Conservation (phyloP, 1,140 invertebrate genomes). For the Drosophila sproati region DNA sequence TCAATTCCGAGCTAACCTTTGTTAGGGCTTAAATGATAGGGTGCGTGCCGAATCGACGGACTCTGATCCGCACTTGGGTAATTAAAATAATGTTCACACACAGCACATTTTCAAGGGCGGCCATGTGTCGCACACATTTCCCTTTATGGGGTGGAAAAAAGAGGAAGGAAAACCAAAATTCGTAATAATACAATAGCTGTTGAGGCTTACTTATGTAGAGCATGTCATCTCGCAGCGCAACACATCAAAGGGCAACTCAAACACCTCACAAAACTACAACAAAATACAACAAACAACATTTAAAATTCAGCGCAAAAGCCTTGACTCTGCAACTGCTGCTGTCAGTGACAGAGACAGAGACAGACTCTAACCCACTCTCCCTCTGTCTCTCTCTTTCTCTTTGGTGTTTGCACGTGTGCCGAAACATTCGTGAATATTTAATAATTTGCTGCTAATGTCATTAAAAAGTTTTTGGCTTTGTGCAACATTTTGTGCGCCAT, state of each 20-base stretch:
- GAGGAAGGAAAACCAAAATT: constrained; percentile 12
- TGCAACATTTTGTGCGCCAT: constrained; percentile 46
- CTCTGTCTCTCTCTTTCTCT: neutral
- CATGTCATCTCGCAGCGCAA: constrained; percentile 32
- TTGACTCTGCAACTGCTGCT: constrained; percentile 50
- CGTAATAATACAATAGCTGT: constrained; percentile 31
- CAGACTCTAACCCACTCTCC: neutral
- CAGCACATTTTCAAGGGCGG: constrained; percentile 70
- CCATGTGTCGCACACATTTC: constrained; percentile 76
- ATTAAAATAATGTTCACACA: constrained; percentile 75
- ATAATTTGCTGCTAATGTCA: constrained; percentile 73
- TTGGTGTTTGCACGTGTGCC: constrained; percentile 4
- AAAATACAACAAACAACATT: constrained; percentile 35
- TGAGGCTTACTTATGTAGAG: constrained; percentile 56
- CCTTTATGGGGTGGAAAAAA: constrained; percentile 53
- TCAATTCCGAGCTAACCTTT: constrained; percentile 34
- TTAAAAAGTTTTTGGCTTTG: constrained; percentile 75
- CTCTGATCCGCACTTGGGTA: constrained; percentile 49
- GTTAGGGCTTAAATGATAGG: constrained; percentile 62
- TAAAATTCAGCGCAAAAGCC: constrained; percentile 63
- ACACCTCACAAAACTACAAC: constrained; percentile 7
- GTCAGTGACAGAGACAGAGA: constrained; percentile 1
- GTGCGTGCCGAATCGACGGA: constrained; percentile 57
- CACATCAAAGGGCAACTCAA: constrained; percentile 42
- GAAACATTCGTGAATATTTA: constrained; percentile 52